Conservation (phyloP, 2,888 invertebrate genomes). For the Parasteatoda lunata region DNA sequence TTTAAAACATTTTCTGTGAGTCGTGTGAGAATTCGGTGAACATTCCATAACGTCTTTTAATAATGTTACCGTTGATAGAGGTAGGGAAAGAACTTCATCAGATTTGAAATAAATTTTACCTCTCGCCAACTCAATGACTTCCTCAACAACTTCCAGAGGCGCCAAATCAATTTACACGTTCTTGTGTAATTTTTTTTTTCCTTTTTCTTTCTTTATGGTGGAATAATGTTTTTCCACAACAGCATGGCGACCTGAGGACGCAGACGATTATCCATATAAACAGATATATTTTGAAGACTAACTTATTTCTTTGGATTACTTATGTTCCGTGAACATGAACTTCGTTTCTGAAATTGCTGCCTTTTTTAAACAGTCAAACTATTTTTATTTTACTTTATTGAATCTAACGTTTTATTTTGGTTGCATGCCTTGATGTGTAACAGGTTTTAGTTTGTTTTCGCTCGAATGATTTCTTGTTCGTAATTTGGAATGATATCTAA, state of each 20-base stretch:
- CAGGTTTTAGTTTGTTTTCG: too few species aligned
- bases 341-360: not conserved
- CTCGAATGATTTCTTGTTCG: too few species aligned
- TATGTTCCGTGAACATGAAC: not conserved
- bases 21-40: too few species aligned
- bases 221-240: constrained; percentile 12
- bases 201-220: constrained; percentile 17
- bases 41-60: constrained; percentile 21
- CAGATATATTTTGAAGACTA: constrained; percentile 9
- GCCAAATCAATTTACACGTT: constrained; percentile 54
- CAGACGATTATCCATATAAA: constrained; percentile 50
- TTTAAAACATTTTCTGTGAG: too few species aligned
- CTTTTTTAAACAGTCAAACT: not conserved
- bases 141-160: constrained; percentile 45
- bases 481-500: too few species aligned
- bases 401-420: too few species aligned
- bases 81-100: constrained; percentile 16
- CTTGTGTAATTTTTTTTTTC: constrained; percentile 9
- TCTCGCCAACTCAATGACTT: constrained; percentile 43
- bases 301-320: not conserved
- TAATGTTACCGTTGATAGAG: not conserved
- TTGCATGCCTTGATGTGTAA: too few species aligned
- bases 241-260: constrained; percentile 53
- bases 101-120: constrained; percentile 27
- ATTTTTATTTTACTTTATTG: too few species aligned